These are phyloP conservation scores for Bostrychus sinensis DNA, from an alignment of 2,113 vertebrate genomes.

Conservation along the genomic window DNA sequence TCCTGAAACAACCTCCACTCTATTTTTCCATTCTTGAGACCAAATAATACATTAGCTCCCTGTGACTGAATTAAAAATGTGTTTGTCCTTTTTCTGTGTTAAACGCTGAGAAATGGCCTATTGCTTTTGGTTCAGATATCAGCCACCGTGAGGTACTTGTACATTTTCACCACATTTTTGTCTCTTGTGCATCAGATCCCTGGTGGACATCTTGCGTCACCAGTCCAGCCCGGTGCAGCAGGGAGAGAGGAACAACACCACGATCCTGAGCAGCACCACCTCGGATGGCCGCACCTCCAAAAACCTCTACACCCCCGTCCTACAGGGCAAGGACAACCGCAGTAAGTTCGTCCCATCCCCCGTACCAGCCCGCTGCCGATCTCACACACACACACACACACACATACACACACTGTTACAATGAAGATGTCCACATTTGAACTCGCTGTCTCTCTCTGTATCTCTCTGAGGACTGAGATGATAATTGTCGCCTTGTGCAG, in stretches of 20 bases:
- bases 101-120: too few species aligned
- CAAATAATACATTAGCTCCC: too few species aligned
- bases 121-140: too few species aligned
- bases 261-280: slow-evolving; percentile 69
- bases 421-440: not conserved
- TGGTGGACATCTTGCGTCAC: slow-evolving; percentile 90
- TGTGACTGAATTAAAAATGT: too few species aligned
- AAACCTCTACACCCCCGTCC: slow-evolving; percentile 83
- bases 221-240: slow-evolving; percentile 85
- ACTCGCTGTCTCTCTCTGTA: not conserved
- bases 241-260: slow-evolving; percentile 83
- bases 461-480: not conserved
- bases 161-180: not conserved
- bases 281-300: slow-evolving; percentile 82
- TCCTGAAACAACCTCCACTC: too few species aligned
- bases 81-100: too few species aligned
- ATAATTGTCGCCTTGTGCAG: slow-evolving; percentile 7
- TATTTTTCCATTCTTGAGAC: too few species aligned
- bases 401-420: too few species aligned
- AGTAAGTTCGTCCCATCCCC: slow-evolving; percentile 80
- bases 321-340: slow-evolving; percentile 86
- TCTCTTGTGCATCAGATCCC: slow-evolving; percentile 72
- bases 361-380: too few species aligned
- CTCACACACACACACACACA: too few species aligned
- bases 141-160: too few species aligned